Base-by-base conservation (phyloP, 2,113 vertebrate species). In the Megalops atlanticus region DNA sequence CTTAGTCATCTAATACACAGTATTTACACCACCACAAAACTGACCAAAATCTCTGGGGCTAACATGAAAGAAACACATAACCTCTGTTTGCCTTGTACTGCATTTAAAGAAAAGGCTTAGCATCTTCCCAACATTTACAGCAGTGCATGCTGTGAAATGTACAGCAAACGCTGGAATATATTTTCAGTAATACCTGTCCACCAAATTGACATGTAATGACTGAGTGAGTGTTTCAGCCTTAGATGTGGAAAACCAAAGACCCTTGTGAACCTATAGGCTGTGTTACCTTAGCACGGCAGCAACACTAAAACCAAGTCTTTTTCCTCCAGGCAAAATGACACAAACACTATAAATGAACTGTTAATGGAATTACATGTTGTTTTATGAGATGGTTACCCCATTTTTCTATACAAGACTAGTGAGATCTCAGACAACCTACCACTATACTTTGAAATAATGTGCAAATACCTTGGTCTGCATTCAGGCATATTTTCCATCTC, bases 251-350 rank as follows among this genome's bases (percentile, higher is more conserved):
- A 2, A 64, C 11, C 27, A n/a, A 64, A 31, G 11, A 64, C 3
- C 8, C 2, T 4, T 31, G 70, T 27, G 3, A 71, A 69, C 83
- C 84, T 87, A 81, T 35, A 0, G 31, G 89, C 81, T 82, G 41
- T 24, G 84, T 74, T 52, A 40, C 0, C 74, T 69, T 85, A 87
- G 89, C 85, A 88, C 88, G 82, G 81, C 21, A 79, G 47, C 69
- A 81, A 52, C 47, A 38, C 80, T 70, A 85, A 85, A 87, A 72
- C 82, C 6, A 1, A 4, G 11, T 8, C 58, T n/a, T 11, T 82
- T 87, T 86, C 82, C 84, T 86, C 38, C 54, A 11, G 36, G 36
- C 4, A 90, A 91, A 84, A 83, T 86, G 84, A 89, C 88, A 89
- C 87, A 82, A 85, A 87, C 87, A 86, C 85, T 83, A 41, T 80